A percentile compares a stretch with the other conserved stretches of the same genome.
Evolutionary conservation across 2,113 vertebrate species (phyloP).

Genomic region (Pygoscelis antarcticus): DNA sequence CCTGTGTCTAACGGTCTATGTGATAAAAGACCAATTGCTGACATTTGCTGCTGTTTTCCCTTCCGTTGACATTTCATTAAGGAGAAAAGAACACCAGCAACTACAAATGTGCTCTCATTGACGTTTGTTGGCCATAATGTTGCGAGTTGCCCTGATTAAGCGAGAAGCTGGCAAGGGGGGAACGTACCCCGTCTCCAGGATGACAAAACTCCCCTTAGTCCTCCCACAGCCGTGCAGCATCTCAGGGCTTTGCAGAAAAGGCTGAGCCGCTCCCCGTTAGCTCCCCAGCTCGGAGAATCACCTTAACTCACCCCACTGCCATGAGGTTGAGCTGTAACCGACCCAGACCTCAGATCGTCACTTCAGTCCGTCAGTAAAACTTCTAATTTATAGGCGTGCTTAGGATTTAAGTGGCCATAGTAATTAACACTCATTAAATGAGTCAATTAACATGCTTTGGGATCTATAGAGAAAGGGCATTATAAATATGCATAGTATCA

Average conservation of each 20-base stretch:
- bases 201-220: not conserved
- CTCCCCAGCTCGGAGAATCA: not conserved
- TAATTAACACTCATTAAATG: not conserved
- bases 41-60: not conserved
- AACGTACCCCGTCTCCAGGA: not conserved
- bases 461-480: not conserved
- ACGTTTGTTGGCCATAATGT: not conserved
- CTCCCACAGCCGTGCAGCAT: not conserved
- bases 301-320: not conserved
- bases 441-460: not conserved
- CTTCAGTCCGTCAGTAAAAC: not conserved
- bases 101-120: not conserved
- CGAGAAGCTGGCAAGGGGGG: accelerated
- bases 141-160: not conserved
- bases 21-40: not conserved
- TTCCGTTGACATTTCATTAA: slow-evolving; percentile 16
- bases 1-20: not conserved
- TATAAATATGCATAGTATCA: not conserved
- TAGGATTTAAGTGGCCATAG: not conserved
- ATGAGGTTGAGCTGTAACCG: accelerated
- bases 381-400: not conserved
- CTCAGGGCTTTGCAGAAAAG: not conserved
- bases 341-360: accelerated
- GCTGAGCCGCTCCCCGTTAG: not conserved
- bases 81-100: not conserved